A percentile compares a stretch with the other conserved stretches of the same genome.
Evolutionary conservation across 1,140 invertebrate genomes (phyloP).

Genomic region (Linepithema humile): DNA sequence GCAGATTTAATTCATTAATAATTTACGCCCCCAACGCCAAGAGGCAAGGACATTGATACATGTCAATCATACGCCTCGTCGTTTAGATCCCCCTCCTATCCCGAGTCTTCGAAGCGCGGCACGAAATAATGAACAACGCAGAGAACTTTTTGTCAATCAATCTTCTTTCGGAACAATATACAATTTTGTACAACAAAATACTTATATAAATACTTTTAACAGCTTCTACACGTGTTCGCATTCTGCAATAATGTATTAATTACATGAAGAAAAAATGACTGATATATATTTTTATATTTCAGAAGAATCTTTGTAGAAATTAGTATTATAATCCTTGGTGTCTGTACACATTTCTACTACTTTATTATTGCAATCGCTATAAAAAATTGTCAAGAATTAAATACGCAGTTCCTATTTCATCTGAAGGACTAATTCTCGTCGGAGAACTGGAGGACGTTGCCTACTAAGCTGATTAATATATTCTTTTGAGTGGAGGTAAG

Average conservation of each 20-base stretch:
- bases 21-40: constrained; percentile 73
- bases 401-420: not conserved
- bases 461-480: constrained; percentile 63
- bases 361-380: not conserved
- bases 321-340: not conserved
- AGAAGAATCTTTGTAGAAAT: not conserved
- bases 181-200: not conserved
- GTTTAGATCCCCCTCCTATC: constrained; percentile 73
- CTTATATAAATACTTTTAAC: constrained; percentile 13
- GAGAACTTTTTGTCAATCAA: not conserved
- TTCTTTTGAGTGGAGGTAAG: constrained; percentile 54
- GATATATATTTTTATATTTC: not conserved
- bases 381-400: not conserved
- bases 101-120: constrained; percentile 1
- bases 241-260: not conserved
- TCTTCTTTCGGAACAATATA: not conserved
- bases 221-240: not conserved
- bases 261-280: not conserved
- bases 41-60: constrained; percentile 83
- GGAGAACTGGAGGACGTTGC: constrained; percentile 30
- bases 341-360: not conserved
- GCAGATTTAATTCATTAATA: constrained; percentile 80
- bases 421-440: constrained; percentile 42
- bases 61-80: constrained; percentile 75
- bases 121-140: not conserved